Conservation (phyloP, 2,888 invertebrate species). For the Drosophila differens region DNA sequence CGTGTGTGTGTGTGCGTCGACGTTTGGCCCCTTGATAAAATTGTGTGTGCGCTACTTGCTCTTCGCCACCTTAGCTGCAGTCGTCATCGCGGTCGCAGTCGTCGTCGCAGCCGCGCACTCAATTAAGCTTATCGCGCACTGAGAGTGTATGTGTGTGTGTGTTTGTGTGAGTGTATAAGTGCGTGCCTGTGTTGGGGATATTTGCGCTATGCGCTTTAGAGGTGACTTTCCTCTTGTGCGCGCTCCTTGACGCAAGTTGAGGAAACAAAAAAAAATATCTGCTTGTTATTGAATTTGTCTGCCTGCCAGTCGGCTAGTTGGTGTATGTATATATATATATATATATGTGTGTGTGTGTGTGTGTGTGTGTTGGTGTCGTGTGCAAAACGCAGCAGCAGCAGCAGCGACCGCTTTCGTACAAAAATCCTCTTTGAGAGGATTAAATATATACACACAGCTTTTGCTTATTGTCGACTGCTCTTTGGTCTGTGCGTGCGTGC, state of each 20-base stretch:
- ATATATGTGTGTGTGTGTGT: neutral
- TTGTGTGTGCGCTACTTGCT: conserved; percentile 50
- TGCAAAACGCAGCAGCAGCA: conserved; percentile 66
- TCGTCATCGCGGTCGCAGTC: conserved; percentile 25
- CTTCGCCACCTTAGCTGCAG: conserved; percentile 45
- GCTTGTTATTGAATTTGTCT: conserved; percentile 51
- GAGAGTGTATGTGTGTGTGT: conserved; percentile 39
- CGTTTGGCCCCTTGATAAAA: conserved; percentile 75
- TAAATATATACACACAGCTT: conserved; percentile 72
- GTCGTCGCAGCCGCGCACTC: conserved; percentile 61
- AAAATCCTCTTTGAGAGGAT: conserved; percentile 82
- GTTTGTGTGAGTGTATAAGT: conserved; percentile 21
- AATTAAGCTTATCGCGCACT: conserved; percentile 79
- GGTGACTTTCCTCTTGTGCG: conserved; percentile 73
- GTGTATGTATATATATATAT: neutral
- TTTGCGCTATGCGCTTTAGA: conserved; percentile 72
- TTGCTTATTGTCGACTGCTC: conserved; percentile 63
- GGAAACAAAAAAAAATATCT: conserved; percentile 38
- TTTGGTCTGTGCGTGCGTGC: conserved; percentile 58
- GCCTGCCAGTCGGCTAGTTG: conserved; percentile 22
- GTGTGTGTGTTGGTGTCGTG: conserved; percentile 69
- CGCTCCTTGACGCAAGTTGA: conserved; percentile 63
- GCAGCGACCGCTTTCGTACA: conserved; percentile 59
- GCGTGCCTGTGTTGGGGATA: conserved; percentile 65
- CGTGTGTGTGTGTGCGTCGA: conserved; percentile 30